Evolutionary conservation across 2,888 invertebrate genomes (phyloP).

Genomic region (Scelioninae gen. 2): DNA sequence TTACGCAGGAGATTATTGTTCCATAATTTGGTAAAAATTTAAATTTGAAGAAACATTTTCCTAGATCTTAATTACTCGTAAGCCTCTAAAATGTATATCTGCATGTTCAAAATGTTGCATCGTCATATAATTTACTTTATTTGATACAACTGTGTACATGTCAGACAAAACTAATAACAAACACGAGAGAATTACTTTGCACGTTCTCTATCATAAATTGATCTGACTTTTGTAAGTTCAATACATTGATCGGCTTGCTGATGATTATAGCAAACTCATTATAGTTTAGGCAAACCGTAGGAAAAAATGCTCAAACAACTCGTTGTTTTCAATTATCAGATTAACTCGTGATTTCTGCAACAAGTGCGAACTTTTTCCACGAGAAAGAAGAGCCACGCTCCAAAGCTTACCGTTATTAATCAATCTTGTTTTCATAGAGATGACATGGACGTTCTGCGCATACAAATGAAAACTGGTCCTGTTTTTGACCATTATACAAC

Average conservation of each 20-base stretch:
- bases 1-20: too few species aligned
- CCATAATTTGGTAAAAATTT: too few species aligned
- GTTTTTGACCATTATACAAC: constrained; percentile 26
- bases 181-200: too few species aligned
- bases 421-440: constrained; percentile 39
- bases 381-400: constrained; percentile 32
- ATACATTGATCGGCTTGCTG: background rate
- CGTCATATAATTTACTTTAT: too few species aligned
- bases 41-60: too few species aligned
- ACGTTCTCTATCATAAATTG: too few species aligned
- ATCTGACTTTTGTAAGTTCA: too few species aligned
- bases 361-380: constrained; percentile 50
- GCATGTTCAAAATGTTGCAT: too few species aligned
- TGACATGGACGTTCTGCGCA: constrained; percentile 19
- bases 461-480: constrained; percentile 23
- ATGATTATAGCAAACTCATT: constrained; percentile 3
- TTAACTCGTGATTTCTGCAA: constrained; percentile 49
- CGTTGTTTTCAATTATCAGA: constrained; percentile 46
- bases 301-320: constrained; percentile 29
- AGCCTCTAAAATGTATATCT: too few species aligned
- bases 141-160: too few species aligned
- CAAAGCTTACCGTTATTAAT: constrained; percentile 37
- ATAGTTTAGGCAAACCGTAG: constrained; percentile 27
- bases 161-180: too few species aligned
- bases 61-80: too few species aligned